Percentiles rank a stretch among this genome's conserved stretches.
Conservation (phyloP, 2,888 invertebrate species). For the Hanleya hanleyi region DNA sequence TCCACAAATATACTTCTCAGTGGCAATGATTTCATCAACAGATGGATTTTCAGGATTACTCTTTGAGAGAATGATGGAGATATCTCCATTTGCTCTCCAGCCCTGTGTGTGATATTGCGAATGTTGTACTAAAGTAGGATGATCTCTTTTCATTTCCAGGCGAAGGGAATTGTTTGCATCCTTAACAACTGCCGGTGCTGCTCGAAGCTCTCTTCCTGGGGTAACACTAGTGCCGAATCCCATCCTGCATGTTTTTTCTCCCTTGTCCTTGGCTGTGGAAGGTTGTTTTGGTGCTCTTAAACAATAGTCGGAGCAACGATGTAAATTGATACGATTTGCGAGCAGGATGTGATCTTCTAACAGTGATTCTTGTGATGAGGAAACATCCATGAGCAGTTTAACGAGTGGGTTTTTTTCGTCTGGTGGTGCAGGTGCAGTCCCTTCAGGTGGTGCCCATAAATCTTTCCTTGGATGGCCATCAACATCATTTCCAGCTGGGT, state of each 20-base stretch:
- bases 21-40: conserved; percentile 36
- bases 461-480: too few relatives aligned
- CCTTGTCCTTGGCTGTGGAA: too few relatives aligned
- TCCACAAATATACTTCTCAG: conserved; percentile 31
- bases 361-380: too few relatives aligned
- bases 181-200: conserved; percentile 27
- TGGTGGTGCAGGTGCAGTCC: conserved; percentile 38
- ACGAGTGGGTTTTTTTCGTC: conserved; percentile 44
- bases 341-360: too few relatives aligned
- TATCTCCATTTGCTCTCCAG: conserved; percentile 44
- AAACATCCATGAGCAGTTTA: too few relatives aligned
- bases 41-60: conserved; percentile 40
- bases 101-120: conserved; percentile 41
- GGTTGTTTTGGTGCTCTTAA: neutral
- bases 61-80: conserved; percentile 43
- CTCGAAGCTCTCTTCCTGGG: conserved; percentile 24
- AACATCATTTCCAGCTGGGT: too few relatives aligned
- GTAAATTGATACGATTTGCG: too few relatives aligned
- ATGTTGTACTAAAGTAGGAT: conserved; percentile 45
- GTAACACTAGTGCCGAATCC: conserved; percentile 34
- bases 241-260: conserved; percentile 34
- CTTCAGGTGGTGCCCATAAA: conserved; percentile 47
- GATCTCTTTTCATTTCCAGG: conserved; percentile 47
- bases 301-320: conserved; percentile 42
- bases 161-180: conserved; percentile 41